These are phyloP conservation scores for Sinelater perroti DNA, from an alignment of 2,888 invertebrate species.

Conservation along the genomic window DNA sequence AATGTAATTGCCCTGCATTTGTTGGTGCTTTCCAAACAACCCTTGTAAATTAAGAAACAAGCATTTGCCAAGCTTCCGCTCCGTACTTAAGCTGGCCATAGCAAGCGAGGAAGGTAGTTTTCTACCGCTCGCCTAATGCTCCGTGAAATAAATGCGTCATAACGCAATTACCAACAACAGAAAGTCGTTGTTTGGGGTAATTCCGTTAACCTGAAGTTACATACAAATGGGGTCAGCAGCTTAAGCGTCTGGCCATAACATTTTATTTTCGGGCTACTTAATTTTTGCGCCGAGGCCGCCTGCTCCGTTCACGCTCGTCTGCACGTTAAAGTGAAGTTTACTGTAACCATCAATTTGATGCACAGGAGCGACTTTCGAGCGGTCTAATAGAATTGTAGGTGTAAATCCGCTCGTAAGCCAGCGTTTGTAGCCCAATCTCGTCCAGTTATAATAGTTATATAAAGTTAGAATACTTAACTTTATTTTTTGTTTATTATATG, in stretches of 20 bases:
- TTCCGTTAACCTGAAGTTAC: constrained; percentile 9
- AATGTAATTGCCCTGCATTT: too few species aligned
- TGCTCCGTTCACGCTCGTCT: background rate
- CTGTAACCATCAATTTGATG: too few species aligned
- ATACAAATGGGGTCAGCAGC: constrained; percentile 12
- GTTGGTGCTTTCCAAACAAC: too few species aligned
- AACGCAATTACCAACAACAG: constrained; percentile 11
- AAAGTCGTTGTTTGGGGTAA: constrained; percentile 10
- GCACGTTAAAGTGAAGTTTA: too few species aligned
- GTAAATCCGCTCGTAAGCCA: too few species aligned
- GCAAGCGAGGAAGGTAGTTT: background rate
- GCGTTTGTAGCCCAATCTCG: too few species aligned
- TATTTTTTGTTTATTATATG: too few species aligned
- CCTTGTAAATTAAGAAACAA: too few species aligned
- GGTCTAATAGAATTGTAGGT: too few species aligned
- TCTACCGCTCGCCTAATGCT: constrained; percentile 1
- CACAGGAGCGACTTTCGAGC: too few species aligned
- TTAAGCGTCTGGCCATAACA: constrained; percentile 17
- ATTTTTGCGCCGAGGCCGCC: background rate
- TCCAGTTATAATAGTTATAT: too few species aligned
- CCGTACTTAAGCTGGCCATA: background rate
- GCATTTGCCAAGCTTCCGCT: background rate
- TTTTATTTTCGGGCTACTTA: constrained; percentile 17
- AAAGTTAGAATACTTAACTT: too few species aligned
- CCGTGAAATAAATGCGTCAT: constrained; percentile 5